Evolutionary conservation across 2,888 invertebrate species (phyloP).

Genomic region (Xestoiulus laeticollis): DNA sequence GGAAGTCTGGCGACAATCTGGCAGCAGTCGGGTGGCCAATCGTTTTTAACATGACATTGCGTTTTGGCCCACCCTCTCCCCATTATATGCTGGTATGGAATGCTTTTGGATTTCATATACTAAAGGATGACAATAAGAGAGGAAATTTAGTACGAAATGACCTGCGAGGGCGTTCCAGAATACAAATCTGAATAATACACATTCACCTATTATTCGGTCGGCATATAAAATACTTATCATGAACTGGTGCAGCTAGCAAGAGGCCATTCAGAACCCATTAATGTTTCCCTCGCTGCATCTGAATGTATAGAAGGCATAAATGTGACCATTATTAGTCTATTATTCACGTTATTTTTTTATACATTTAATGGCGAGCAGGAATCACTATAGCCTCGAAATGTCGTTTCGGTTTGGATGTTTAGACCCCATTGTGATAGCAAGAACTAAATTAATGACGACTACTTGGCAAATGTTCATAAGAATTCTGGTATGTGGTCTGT

Average conservation of each 20-base stretch:
- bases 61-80: background rate
- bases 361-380: slow-evolving; percentile 10
- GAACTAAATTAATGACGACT: background rate
- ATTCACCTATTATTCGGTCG: background rate
- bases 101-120: background rate
- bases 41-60: background rate
- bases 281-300: background rate
- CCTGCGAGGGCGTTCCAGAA: slow-evolving; percentile 18
- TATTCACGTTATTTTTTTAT: slow-evolving; percentile 1
- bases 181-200: slow-evolving; percentile 6
- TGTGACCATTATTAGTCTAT: slow-evolving; percentile 1
- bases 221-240: background rate
- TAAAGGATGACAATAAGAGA: slow-evolving; percentile 26
- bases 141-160: slow-evolving; percentile 26
- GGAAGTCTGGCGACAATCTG: background rate
- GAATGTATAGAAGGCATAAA: background rate
- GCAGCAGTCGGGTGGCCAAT: slow-evolving; percentile 5
- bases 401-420: background rate
- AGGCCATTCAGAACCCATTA: slow-evolving; percentile 15
- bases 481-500: background rate
- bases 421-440: background rate
- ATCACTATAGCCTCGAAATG: background rate
- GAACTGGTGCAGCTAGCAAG: background rate
- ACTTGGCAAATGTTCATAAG: background rate
- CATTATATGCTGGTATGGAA: background rate